These are phyloP conservation scores for Synergus itoensis DNA, from an alignment of 2,888 invertebrate genomes.

Conservation along the genomic window DNA sequence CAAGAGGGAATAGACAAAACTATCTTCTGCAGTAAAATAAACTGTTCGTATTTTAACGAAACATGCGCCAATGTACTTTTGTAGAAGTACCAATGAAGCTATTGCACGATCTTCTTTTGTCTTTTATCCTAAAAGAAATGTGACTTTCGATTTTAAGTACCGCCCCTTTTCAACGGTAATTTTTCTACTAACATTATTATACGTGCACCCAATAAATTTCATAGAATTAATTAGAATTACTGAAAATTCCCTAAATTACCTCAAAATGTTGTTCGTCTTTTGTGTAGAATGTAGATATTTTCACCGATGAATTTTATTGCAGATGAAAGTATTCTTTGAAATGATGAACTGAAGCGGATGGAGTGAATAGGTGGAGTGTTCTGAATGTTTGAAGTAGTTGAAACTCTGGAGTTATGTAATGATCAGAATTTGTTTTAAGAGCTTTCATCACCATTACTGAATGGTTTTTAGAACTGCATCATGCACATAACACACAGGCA, in stretches of 20 bases:
- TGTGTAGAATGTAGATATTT: slow-evolving; percentile 46
- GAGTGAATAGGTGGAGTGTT: slow-evolving; percentile 12
- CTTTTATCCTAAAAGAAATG: not conserved
- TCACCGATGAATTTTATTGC: slow-evolving; percentile 36
- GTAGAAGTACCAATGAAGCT: not conserved
- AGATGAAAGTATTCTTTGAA: slow-evolving; percentile 9
- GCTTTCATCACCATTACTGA: slow-evolving; percentile 8
- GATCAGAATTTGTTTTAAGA: slow-evolving; percentile 50
- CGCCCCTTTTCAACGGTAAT: not conserved
- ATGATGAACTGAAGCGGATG: slow-evolving; percentile 8
- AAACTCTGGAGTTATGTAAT: slow-evolving; percentile 44
- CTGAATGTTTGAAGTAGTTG: slow-evolving; percentile 40
- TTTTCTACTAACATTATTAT: not conserved
- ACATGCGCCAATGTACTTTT: slow-evolving; percentile 14
- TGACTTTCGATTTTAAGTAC: not conserved
- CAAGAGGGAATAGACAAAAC: slow-evolving; percentile 34
- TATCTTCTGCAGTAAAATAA: slow-evolving; percentile 15
- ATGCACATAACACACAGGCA: not conserved
- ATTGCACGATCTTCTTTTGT: not conserved
- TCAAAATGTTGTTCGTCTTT: not conserved
- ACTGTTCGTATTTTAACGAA: slow-evolving; percentile 14
- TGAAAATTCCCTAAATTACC: too few relatives aligned
- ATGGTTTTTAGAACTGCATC: not conserved
- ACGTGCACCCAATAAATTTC: too few relatives aligned
- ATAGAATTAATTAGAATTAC: too few relatives aligned